These are phyloP conservation scores for Pelagia noctiluca DNA, from an alignment of 30 jellyfish, hydroid and myxozoan genomes.

Conservation along the genomic window DNA sequence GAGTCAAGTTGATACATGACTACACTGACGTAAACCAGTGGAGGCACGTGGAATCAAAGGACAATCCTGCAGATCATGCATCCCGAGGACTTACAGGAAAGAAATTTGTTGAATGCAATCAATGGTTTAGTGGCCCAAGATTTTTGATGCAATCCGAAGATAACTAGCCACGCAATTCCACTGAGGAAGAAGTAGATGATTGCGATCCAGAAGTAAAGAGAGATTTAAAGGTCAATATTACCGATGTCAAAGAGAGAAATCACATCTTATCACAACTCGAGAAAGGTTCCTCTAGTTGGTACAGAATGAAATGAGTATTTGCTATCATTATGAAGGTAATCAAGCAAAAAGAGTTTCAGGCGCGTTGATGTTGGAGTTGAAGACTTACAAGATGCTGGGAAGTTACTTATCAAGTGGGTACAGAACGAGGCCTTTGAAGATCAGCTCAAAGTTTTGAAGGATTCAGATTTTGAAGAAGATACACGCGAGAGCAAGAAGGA, in stretches of 20 bases:
- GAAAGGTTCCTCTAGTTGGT: constrained; percentile 27
- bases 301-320: constrained; percentile 16
- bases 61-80: constrained; percentile 41
- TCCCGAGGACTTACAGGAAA: constrained; percentile 44
- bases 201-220: constrained; percentile 44
- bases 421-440: constrained; percentile 25
- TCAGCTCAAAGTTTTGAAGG: constrained; percentile 11
- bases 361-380: not conserved
- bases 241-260: constrained; percentile 10
- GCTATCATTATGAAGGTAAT: constrained; percentile 13
- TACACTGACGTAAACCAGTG: constrained; percentile 5
- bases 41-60: constrained; percentile 16
- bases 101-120: constrained; percentile 3
- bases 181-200: not conserved
- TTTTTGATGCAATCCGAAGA: constrained; percentile 11
- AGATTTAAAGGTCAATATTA: not conserved
- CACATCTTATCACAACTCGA: constrained; percentile 9
- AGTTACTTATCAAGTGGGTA: constrained; percentile 29
- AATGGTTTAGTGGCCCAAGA: constrained; percentile 37
- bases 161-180: not conserved
- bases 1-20: not conserved
- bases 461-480: not conserved
- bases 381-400: constrained; percentile 33
- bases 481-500: not conserved
- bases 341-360: not conserved